Conservation (phyloP, 2,113 vertebrate species). For the Nothoprocta perdicaria region DNA sequence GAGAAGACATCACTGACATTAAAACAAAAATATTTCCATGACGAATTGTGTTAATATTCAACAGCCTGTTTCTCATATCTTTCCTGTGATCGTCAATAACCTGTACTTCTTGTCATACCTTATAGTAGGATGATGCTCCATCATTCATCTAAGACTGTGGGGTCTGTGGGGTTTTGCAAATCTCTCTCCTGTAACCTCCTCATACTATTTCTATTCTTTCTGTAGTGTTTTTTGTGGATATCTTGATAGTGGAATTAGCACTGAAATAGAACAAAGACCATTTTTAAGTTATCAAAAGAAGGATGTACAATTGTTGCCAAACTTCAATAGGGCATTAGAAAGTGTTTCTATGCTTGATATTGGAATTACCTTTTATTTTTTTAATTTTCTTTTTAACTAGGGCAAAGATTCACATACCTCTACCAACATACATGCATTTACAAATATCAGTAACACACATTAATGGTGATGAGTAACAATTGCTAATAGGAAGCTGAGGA, state of each 20-base stretch:
- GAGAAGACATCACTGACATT: not conserved
- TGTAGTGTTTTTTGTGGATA: not conserved
- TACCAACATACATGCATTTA: not conserved
- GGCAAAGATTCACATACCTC: not conserved
- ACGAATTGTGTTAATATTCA: not conserved
- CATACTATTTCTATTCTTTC: not conserved
- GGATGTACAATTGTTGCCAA: not conserved
- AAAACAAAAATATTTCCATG: not conserved
- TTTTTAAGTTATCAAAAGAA: not conserved
- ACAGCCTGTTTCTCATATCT: not conserved
- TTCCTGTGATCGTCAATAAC: not conserved
- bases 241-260: not conserved
- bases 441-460: not conserved
- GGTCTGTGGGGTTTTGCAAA: not conserved
- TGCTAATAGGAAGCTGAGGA: not conserved
- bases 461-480: not conserved
- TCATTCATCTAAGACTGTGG: not conserved
- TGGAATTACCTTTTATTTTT: not conserved
- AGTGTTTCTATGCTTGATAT: not conserved
- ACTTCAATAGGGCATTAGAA: not conserved
- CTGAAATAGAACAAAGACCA: not conserved
- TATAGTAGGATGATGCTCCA: not conserved
- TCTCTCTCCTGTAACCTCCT: not conserved
- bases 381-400: not conserved
- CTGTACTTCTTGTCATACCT: not conserved